Base-by-base conservation (phyloP, 2,888 invertebrate genomes). In the Ethmia dodecea region DNA sequence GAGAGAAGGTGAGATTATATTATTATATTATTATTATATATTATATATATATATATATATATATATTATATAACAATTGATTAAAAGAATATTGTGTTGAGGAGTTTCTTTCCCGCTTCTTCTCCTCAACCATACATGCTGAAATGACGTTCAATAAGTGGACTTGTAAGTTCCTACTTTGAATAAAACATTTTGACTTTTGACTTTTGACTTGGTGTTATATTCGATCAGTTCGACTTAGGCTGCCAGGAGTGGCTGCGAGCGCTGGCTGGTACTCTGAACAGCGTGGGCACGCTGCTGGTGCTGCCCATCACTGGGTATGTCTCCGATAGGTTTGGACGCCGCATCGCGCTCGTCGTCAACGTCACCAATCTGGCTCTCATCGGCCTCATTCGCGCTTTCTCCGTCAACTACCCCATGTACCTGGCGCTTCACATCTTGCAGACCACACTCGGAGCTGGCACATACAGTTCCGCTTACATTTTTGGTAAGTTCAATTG, bases 241-340 rank as follows among this genome's bases (percentile, higher is more conserved):
- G 89, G 89, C 9, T 92, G 92, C 47, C 86, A 89, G 37, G 86
- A 90, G 42, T 93, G 93, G 93, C 89, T 91, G 51, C 76, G 93
- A 29, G 88, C 92, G 0, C 60, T 93, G 43, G 89, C 93, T 3
- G 94, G 94, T 2, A 92, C 93, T 2, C 73, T 93, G 1, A 91
- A 89, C 67, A 92, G 90, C 52, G 71, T 91, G 28, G 93, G 93
- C 2, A 91, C 91, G 33, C 88, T 93, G 40, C 71, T 92, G 34
- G 91, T 91, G 6, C 75, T 92, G 37, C 91, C 92, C 1, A 71
- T 92, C 38, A 88, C 90, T 0, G 93, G 94, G 13, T 88, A 87
- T 43, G 53, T 93, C 20, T 93, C 93, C 0, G 93, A 94, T 64
- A 89, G 80, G 27, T 89, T 74, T 40, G 89, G 89, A 1, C 70